A percentile compares a stretch with the other conserved stretches of the same genome.
These are phyloP conservation scores for Phoenicopterus ruber DNA, from an alignment of 2,113 vertebrate genomes.

Conservation along the genomic window DNA sequence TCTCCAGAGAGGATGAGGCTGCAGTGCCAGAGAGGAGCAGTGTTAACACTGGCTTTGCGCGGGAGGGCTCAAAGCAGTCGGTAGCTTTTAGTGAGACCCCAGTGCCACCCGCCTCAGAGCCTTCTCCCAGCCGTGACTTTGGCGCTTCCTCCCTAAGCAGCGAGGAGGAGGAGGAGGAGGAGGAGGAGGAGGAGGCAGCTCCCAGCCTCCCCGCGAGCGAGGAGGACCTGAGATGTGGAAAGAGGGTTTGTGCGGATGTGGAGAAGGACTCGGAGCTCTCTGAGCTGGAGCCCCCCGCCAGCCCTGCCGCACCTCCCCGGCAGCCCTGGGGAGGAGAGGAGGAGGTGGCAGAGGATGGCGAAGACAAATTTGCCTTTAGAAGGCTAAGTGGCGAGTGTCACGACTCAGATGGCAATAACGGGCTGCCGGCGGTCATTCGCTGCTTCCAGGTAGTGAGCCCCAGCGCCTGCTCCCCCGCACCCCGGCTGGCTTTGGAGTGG, in stretches of 20 bases:
- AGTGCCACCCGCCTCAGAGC: conserved; percentile 30
- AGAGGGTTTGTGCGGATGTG: conserved; percentile 41
- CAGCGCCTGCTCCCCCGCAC: background rate
- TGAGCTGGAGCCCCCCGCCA: background rate
- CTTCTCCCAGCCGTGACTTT: conserved; percentile 41
- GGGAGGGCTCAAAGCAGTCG: conserved; percentile 63
- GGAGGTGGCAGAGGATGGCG: conserved; percentile 60
- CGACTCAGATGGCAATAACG: conserved; percentile 3
- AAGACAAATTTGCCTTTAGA: conserved; percentile 59
- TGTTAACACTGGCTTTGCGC: conserved; percentile 49
- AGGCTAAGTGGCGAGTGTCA: conserved; percentile 54
- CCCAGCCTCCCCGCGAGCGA: conserved; percentile 25
- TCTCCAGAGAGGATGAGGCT: conserved; percentile 71
- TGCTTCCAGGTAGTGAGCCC: conserved; percentile 79
- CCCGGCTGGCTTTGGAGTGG: background rate
- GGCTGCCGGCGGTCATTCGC: conserved; percentile 73
- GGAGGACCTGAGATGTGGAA: conserved; percentile 53
- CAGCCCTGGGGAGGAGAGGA: conserved; percentile 48
- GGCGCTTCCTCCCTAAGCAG: conserved; percentile 62
- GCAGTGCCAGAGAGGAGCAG: conserved; percentile 63
- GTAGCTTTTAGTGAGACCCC: conserved; percentile 68
- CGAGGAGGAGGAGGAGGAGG: conserved; percentile 66
- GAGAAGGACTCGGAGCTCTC: conserved; percentile 47
- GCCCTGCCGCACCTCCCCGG: conserved; percentile 28
- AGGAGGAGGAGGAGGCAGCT: conserved; percentile 48